Percentiles rank a stretch among this genome's conserved stretches.
Conservation (phyloP, 1,140 invertebrate genomes). For the Leptinotarsa lineolata region DNA sequence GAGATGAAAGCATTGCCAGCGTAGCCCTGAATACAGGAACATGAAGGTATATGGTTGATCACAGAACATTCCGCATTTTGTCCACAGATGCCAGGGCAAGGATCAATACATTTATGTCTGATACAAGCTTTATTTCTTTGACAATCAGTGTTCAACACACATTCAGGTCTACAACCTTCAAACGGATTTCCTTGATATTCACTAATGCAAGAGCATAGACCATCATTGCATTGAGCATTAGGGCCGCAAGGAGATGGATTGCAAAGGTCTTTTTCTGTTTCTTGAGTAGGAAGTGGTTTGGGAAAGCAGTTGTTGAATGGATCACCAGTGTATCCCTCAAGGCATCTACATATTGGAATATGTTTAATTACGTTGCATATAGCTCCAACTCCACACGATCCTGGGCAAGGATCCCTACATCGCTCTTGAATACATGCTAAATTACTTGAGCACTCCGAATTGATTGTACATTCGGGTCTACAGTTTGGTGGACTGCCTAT, state of each 20-base stretch:
- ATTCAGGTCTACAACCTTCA: conserved; percentile 70
- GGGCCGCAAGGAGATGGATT: conserved; percentile 72
- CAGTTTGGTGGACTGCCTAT: conserved; percentile 72
- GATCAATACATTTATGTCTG: conserved; percentile 71
- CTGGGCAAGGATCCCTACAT: conserved; percentile 69
- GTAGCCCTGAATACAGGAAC: conserved; percentile 67
- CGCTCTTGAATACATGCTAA: conserved; percentile 66
- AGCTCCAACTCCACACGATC: conserved; percentile 73
- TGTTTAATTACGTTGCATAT: conserved; percentile 73
- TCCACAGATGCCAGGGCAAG: conserved; percentile 71
- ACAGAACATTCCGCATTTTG: conserved; percentile 70
- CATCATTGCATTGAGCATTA: conserved; percentile 65
- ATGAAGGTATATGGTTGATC: conserved; percentile 71
- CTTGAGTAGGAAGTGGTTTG: conserved; percentile 49
- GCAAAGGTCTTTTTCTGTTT: conserved; percentile 60
- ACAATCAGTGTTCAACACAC: conserved; percentile 71
- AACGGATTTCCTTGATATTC: conserved; percentile 74
- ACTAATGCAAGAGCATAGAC: conserved; percentile 65
- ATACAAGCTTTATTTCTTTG: conserved; percentile 69
- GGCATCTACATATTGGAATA: conserved; percentile 71
- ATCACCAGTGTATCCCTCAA: conserved; percentile 69
- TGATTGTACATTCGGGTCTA: conserved; percentile 69
- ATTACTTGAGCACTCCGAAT: conserved; percentile 66
- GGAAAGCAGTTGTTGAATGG: conserved; percentile 50
- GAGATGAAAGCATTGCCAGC: conserved; percentile 68